A percentile compares a stretch with the other conserved stretches of the same genome.
Evolutionary conservation across 1,140 invertebrate genomes (phyloP).

Genomic region (Apis florea): DNA sequence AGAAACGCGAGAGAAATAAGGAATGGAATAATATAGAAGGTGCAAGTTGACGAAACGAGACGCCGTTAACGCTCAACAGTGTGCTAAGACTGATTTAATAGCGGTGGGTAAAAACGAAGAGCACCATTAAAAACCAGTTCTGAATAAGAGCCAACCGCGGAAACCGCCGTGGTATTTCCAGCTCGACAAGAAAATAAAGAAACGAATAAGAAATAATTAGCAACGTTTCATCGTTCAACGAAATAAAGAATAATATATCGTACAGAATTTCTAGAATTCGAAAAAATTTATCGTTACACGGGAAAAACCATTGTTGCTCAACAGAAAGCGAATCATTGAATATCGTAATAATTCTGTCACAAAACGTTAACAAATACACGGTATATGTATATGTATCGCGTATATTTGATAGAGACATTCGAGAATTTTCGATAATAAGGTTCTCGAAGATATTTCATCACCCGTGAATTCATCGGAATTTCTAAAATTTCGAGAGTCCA

Average conservation of each 20-base stretch:
- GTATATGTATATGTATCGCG: too few species aligned
- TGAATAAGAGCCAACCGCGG: conserved; percentile 56
- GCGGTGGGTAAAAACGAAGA: conserved; percentile 32
- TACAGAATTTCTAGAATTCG: too few species aligned
- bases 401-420: too few species aligned
- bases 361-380: too few species aligned
- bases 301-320: too few species aligned
- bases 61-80: conserved; percentile 32
- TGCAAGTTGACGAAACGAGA: conserved; percentile 20
- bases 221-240: conserved; percentile 1
- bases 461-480: too few species aligned
- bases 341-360: too few species aligned
- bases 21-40: background rate
- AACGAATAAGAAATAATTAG: conserved; percentile 11
- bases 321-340: too few species aligned
- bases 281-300: too few species aligned
- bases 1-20: background rate
- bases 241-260: background rate
- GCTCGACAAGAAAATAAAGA: background rate
- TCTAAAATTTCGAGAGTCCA: too few species aligned
- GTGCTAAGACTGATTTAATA: conserved; percentile 42
- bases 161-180: conserved; percentile 29
- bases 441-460: too few species aligned
- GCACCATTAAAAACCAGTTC: conserved; percentile 59
- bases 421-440: too few species aligned